Conservation (phyloP, 1,140 invertebrate genomes). For the Rhagoletis pomonella region DNA sequence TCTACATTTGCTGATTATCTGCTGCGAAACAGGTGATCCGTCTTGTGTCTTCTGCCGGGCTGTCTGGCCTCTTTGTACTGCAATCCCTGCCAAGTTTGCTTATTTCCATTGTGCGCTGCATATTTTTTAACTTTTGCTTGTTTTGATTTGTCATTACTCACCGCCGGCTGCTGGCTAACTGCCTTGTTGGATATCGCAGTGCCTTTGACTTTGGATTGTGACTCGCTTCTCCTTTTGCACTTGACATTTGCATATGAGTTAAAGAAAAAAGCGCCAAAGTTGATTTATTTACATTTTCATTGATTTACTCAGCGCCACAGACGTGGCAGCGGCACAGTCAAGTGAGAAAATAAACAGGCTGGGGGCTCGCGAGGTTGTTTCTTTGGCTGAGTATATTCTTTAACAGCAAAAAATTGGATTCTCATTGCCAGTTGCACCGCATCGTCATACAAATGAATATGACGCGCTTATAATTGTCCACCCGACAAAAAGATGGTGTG, state of each 20-base stretch:
- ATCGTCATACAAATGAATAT: neutral
- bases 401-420: neutral
- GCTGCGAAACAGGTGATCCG: slow-evolving; percentile 19
- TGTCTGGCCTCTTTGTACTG: neutral
- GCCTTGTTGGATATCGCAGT: neutral
- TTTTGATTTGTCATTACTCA: neutral
- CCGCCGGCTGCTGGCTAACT: neutral
- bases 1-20: slow-evolving; percentile 17
- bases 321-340: neutral
- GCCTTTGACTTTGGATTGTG: too few relatives aligned
- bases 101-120: neutral
- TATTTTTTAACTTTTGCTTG: neutral
- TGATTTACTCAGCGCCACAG: slow-evolving; percentile 1
- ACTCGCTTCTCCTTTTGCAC: too few relatives aligned
- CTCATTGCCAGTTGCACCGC: neutral
- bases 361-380: neutral
- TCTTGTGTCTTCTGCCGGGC: slow-evolving; percentile 17
- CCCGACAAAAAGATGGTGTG: too few relatives aligned
- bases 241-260: neutral
- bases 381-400: neutral
- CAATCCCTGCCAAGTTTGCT: neutral
- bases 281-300: slow-evolving; percentile 42
- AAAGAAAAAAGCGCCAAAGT: neutral
- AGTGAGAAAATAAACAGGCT: neutral
- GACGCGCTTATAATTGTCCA: neutral